Evolutionary conservation across 2,113 vertebrate genomes (phyloP).

Genomic region (Baryphthengus martii): DNA sequence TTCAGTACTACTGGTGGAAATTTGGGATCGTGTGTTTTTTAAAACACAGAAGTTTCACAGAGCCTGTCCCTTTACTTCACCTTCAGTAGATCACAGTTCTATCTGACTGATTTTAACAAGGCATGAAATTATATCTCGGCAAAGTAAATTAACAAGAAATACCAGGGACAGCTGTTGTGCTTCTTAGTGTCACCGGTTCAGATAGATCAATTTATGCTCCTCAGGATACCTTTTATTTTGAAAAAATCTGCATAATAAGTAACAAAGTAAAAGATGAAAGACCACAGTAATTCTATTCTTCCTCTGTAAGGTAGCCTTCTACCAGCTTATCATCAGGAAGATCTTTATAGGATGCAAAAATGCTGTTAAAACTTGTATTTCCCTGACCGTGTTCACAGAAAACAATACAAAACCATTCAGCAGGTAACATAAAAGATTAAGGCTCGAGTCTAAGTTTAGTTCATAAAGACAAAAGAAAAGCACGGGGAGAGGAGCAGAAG

Average conservation of each 20-base stretch:
- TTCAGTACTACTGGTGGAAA: background rate
- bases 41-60: background rate
- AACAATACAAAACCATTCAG: background rate
- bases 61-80: background rate
- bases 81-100: slow-evolving; percentile 22
- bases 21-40: background rate
- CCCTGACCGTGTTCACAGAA: background rate
- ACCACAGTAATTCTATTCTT: background rate
- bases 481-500: background rate
- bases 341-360: background rate
- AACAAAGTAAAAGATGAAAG: slow-evolving; percentile 45
- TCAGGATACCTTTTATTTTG: background rate
- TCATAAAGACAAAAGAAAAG: background rate
- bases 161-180: background rate
- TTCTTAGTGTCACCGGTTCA: slow-evolving; percentile 3
- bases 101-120: slow-evolving; percentile 39
- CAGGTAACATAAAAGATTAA: background rate
- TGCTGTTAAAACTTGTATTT: background rate
- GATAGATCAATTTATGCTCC: slow-evolving; percentile 3
- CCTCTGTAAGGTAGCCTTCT: background rate
- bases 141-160: slow-evolving; percentile 53
- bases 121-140: slow-evolving; percentile 47
- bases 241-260: background rate
- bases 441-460: background rate
- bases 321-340: background rate